Evolutionary conservation across 64 coral and sea anemone genomes (phyloP).

Genomic region (Astreopora myriophthalma): DNA sequence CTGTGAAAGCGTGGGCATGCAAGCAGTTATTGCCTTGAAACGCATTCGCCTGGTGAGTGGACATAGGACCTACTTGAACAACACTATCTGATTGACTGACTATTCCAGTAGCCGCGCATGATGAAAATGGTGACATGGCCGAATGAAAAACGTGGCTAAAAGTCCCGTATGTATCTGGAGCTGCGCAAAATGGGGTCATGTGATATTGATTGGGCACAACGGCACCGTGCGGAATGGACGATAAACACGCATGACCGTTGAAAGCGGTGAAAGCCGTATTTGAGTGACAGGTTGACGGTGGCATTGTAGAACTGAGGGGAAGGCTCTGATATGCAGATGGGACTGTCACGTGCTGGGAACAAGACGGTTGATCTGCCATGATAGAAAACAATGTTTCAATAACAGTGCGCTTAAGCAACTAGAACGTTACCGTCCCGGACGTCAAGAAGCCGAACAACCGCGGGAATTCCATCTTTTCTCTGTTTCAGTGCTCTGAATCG

Average conservation of each 20-base stretch:
- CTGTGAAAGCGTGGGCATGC: constrained; percentile 41
- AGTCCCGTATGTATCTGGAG: constrained; percentile 79
- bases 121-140: constrained; percentile 45
- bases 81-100: constrained; percentile 30
- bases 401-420: neutral
- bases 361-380: constrained; percentile 13
- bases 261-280: constrained; percentile 61
- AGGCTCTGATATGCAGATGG: constrained; percentile 14
- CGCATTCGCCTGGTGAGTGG: constrained; percentile 49
- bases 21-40: constrained; percentile 22
- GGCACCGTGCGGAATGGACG: constrained; percentile 38
- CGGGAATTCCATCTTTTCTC: too few relatives aligned
- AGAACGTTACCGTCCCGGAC: too few relatives aligned
- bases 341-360: constrained; percentile 50
- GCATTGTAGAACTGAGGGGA: constrained; percentile 37
- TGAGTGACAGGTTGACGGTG: constrained; percentile 42
- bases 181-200: constrained; percentile 80
- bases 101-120: constrained; percentile 43
- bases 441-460: too few relatives aligned
- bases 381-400: neutral
- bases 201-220: constrained; percentile 72
- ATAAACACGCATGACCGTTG: constrained; percentile 75
- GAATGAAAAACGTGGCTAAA: constrained; percentile 69
- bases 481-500: too few relatives aligned
- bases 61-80: constrained; percentile 32